These are phyloP conservation scores for Teleogryllus occipitalis DNA, from an alignment of 1,140 invertebrate species.

Conservation along the genomic window DNA sequence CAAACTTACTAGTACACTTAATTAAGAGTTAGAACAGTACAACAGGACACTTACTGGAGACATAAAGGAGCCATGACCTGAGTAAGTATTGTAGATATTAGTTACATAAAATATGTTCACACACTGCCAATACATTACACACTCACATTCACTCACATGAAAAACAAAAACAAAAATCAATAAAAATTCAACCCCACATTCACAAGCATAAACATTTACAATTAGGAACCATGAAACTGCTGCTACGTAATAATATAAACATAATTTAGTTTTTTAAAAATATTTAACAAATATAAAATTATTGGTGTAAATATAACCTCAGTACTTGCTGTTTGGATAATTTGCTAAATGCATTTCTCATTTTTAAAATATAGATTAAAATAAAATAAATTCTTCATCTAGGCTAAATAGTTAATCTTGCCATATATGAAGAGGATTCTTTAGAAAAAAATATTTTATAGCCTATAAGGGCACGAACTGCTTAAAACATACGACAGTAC, in stretches of 20 bases:
- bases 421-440: neutral
- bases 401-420: slow-evolving; percentile 16
- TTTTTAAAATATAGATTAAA: slow-evolving; percentile 11
- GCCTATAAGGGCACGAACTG: neutral
- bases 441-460: slow-evolving; percentile 13
- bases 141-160: slow-evolving; percentile 10
- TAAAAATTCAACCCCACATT: slow-evolving; percentile 15
- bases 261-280: slow-evolving; percentile 22
- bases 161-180: slow-evolving; percentile 11
- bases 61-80: slow-evolving; percentile 21
- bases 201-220: slow-evolving; percentile 19
- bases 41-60: slow-evolving; percentile 9
- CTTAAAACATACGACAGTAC: slow-evolving; percentile 9
- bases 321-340: slow-evolving; percentile 20
- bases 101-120: slow-evolving; percentile 19
- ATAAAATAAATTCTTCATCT: slow-evolving; percentile 13
- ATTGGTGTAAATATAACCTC: slow-evolving; percentile 19
- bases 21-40: slow-evolving; percentile 13
- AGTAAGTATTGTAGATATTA: slow-evolving; percentile 26
- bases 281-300: slow-evolving; percentile 18
- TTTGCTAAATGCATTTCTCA: slow-evolving; percentile 19
- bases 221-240: slow-evolving; percentile 25
- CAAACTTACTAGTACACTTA: slow-evolving; percentile 10
- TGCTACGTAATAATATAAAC: slow-evolving; percentile 21
- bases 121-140: slow-evolving; percentile 8